Evolutionary conservation across 2,113 vertebrate genomes (phyloP).

Genomic region (Nyctibius bracteatus): DNA sequence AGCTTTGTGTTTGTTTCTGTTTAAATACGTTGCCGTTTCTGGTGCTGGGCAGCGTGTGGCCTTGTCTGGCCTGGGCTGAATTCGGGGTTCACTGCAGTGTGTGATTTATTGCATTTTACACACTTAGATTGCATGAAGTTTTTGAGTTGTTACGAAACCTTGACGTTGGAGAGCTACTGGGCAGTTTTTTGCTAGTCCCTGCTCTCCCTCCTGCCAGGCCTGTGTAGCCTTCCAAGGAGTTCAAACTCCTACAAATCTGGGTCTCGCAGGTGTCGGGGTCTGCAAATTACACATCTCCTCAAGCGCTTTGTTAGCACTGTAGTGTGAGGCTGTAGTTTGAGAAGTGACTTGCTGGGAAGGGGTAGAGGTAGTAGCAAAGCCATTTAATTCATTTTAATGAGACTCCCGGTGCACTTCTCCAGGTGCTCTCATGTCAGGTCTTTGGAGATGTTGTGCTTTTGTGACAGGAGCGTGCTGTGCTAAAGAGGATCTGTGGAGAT

Average conservation of each 20-base stretch:
- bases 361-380: not conserved
- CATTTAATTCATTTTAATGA: constrained; percentile 47
- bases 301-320: rapidly evolving
- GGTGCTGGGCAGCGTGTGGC: rapidly evolving
- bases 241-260: rapidly evolving
- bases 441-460: constrained; percentile 36
- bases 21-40: rapidly evolving
- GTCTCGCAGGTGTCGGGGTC: rapidly evolving
- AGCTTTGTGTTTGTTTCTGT: not conserved
- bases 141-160: not conserved
- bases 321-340: not conserved
- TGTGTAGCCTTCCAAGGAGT: not conserved
- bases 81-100: not conserved
- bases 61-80: not conserved
- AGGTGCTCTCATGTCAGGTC: not conserved
- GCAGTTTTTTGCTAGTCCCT: not conserved
- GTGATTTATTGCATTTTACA: not conserved
- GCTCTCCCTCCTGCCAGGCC: not conserved
- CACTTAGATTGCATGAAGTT: rapidly evolving
- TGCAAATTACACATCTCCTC: not conserved
- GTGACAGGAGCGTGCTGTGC: not conserved
- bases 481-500: not conserved
- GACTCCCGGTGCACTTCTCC: not conserved
- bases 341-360: not conserved
- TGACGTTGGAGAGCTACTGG: rapidly evolving